Evolutionary conservation across 2,888 invertebrate genomes (phyloP).

Genomic region (Syrphus vitripennis): DNA sequence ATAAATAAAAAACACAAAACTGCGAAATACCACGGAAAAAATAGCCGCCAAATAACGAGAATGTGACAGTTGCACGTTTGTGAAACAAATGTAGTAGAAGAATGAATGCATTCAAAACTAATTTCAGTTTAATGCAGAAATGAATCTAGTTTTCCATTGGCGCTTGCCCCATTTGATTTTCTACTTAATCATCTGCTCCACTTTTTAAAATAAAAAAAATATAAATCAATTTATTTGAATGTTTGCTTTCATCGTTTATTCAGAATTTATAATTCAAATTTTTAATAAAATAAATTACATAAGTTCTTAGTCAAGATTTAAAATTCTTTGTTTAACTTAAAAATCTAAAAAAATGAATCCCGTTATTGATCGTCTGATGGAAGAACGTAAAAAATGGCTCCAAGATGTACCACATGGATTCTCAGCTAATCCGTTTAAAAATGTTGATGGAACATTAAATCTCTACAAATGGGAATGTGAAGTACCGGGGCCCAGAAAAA

Average conservation of each 20-base stretch:
- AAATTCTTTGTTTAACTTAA: not conserved
- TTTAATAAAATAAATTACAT: not conserved
- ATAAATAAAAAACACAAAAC: not conserved
- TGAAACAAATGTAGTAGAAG: not conserved
- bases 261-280: no score
- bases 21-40: not conserved
- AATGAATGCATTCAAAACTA: not conserved
- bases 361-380: constrained; percentile 10
- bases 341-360: constrained; percentile 38
- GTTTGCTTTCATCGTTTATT: not conserved
- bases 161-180: no score
- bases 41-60: not conserved
- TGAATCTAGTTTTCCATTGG: no score
- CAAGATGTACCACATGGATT: constrained; percentile 46
- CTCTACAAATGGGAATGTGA: constrained; percentile 41
- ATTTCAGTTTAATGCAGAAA: no score
- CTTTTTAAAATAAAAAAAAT: no score
- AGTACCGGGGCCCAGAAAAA: constrained; percentile 33
- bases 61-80: not conserved
- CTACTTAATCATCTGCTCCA: no score
- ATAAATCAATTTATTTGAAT: not conserved
- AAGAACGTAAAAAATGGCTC: constrained; percentile 53
- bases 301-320: not conserved
- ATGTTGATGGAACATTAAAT: constrained; percentile 45
- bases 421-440: constrained; percentile 13